Evolutionary conservation across 2,797 vertebrate species (phyloP).

Genomic region (Eulemur albifrons): DNA sequence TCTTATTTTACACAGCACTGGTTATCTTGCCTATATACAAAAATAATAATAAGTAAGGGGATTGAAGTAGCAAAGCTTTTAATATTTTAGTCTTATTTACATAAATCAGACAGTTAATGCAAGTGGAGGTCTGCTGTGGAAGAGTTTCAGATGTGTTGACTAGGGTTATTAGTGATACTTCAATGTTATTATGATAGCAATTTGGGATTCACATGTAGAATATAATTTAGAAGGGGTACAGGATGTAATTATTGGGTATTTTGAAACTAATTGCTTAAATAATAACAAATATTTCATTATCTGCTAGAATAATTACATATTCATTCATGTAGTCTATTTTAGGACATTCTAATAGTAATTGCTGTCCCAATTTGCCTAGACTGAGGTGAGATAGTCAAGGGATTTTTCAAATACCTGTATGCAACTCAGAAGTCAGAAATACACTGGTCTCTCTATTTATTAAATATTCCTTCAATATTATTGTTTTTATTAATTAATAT

Average conservation of each 20-base stretch:
- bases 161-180: conserved; percentile 4
- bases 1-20: neutral
- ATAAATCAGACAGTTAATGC: neutral
- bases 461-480: neutral
- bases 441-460: neutral
- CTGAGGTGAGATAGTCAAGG: neutral
- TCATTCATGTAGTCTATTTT: conserved; percentile 11
- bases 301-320: conserved; percentile 7
- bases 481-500: neutral
- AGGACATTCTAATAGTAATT: neutral
- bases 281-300: conserved; percentile 56
- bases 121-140: neutral
- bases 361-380: neutral
- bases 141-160: neutral
- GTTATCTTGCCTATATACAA: neutral
- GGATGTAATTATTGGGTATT: conserved; percentile 57
- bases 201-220: neutral
- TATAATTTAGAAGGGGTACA: conserved; percentile 23
- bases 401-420: neutral
- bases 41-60: conserved; percentile 51
- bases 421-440: conserved; percentile 13
- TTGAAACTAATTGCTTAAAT: conserved; percentile 43
- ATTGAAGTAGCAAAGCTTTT: conserved; percentile 52
- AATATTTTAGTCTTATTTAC: conserved; percentile 36
- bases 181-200: conserved; percentile 46